Evolutionary conservation across 2,797 vertebrate species (phyloP).

Genomic region (Hyperoplus lanceolatus): DNA sequence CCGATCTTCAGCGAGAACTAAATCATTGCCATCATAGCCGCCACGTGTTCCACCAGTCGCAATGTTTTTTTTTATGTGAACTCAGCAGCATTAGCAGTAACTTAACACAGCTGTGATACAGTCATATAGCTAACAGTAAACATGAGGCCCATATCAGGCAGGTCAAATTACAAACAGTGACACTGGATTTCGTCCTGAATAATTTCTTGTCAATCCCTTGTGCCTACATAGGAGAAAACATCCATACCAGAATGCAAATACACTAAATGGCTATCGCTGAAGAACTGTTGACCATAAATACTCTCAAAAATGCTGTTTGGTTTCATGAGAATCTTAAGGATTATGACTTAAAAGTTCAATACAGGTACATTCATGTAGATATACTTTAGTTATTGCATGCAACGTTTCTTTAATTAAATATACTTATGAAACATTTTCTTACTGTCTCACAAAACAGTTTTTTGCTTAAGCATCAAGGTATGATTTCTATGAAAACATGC

Average conservation of each 20-base stretch:
- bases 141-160: neutral
- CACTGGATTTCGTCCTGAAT: neutral
- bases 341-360: slow-evolving; percentile 39
- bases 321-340: slow-evolving; percentile 38
- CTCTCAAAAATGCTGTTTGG: neutral
- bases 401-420: slow-evolving; percentile 1
- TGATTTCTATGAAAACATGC: slow-evolving; percentile 35
- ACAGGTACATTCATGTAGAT: neutral
- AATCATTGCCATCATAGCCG: no score
- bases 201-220: neutral
- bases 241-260: neutral
- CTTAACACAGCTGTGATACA: neutral
- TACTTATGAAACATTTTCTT: neutral
- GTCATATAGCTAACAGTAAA: neutral
- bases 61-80: neutral
- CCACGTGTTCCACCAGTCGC: neutral
- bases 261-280: neutral
- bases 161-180: neutral
- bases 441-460: slow-evolving; percentile 11
- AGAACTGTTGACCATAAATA: neutral
- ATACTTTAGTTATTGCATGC: slow-evolving; percentile 17
- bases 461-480: slow-evolving; percentile 14
- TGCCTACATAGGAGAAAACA: neutral
- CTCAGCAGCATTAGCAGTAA: neutral
- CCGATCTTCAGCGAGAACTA: no score